Evolutionary conservation across 2,113 vertebrate genomes (phyloP).

Genomic region (Petaurus breviceps): DNA sequence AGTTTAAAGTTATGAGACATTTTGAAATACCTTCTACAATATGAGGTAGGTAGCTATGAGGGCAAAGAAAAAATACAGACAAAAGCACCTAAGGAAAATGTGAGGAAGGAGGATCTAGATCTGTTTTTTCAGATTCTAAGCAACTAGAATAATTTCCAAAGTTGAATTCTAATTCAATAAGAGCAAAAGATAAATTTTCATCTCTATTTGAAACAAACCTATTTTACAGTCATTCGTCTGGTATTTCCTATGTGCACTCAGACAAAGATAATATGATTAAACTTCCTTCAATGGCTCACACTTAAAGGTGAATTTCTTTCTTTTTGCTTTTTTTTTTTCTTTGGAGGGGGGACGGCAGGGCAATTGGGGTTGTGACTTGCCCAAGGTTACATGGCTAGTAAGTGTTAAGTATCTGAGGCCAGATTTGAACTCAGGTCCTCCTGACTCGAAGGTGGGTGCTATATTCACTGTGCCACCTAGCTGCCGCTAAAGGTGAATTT

Average conservation of each 20-base stretch:
- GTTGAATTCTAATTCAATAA: conserved; percentile 53
- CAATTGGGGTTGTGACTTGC: no score
- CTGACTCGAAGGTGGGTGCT: no score
- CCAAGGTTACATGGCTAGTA: no score
- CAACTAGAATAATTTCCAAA: conserved; percentile 22
- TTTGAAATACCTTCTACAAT: not conserved
- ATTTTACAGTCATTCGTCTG: not conserved
- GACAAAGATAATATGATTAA: not conserved
- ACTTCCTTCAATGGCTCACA: not conserved
- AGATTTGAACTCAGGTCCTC: no score
- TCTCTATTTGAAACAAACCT: conserved; percentile 47
- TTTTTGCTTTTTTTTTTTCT: no score
- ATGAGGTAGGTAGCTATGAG: not conserved
- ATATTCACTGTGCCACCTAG: no score
- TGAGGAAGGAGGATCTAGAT: not conserved
- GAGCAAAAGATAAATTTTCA: conserved; percentile 54
- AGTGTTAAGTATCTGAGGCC: no score
- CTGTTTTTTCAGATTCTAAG: conserved; percentile 6
- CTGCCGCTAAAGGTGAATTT: not conserved
- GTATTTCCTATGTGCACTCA: not conserved
- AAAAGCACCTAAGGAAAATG: not conserved
- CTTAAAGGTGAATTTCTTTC: no score
- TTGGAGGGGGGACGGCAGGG: no score
- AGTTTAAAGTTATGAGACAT: not conserved
- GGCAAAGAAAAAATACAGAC: not conserved